Evolutionary conservation across 2,888 invertebrate species (phyloP).

Genomic region (Cephus sareptanus): DNA sequence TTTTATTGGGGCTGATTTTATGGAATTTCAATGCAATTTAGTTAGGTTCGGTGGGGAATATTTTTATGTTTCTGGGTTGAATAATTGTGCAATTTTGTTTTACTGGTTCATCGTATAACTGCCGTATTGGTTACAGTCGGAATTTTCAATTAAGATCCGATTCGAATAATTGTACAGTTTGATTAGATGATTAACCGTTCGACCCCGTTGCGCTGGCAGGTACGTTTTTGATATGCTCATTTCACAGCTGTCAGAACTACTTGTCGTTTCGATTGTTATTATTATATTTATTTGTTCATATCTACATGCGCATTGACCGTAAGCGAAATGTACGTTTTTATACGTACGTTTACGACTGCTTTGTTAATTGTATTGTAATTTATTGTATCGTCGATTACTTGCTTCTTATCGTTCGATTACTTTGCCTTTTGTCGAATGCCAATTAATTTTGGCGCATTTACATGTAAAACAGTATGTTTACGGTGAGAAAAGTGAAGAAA

Average conservation of each 20-base stretch:
- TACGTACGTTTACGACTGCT: not conserved
- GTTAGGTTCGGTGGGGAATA: no score
- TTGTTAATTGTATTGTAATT: not conserved
- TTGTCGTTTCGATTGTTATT: slow-evolving; percentile 10
- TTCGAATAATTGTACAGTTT: slow-evolving; percentile 39
- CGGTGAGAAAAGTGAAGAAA: not conserved
- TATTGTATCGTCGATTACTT: not conserved
- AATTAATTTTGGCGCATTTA: not conserved
- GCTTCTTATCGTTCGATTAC: not conserved
- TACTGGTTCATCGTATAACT: not conserved
- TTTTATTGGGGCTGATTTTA: not conserved
- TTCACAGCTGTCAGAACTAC: slow-evolving; percentile 29
- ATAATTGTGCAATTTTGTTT: not conserved
- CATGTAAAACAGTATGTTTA: not conserved
- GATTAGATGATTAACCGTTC: slow-evolving; percentile 41
- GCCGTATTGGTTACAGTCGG: not conserved
- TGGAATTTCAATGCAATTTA: not conserved
- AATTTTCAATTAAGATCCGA: slow-evolving; percentile 50
- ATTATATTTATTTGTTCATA: slow-evolving; percentile 8
- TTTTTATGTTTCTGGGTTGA: no score
- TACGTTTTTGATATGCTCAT: slow-evolving; percentile 32
- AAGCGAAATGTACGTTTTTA: not conserved
- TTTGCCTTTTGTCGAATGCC: not conserved
- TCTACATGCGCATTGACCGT: not conserved
- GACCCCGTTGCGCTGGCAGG: slow-evolving; percentile 22